phyloP scores from a whole-genome alignment of 1,140 invertebrate genomes.

The Cydia fagiglandana region DNA sequence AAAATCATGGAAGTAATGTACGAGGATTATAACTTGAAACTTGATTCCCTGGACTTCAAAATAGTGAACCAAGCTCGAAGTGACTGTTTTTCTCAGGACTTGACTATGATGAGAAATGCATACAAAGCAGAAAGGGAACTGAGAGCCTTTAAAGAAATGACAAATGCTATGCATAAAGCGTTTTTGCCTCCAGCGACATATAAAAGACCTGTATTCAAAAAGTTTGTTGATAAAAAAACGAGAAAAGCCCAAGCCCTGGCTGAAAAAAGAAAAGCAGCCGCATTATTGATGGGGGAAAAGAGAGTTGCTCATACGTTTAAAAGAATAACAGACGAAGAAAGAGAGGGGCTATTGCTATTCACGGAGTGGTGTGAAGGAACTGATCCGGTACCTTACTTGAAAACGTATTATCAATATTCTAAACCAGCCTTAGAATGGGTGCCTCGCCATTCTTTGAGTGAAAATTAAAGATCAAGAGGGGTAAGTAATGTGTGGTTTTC shows the following conservation, averaged over 20 bases:
- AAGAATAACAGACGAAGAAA: constrained; percentile 67
- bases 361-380: constrained; percentile 76
- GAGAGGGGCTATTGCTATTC: constrained; percentile 69
- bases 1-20: constrained; percentile 82
- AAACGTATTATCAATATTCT: constrained; percentile 63
- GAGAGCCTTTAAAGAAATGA: constrained; percentile 77
- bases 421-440: constrained; percentile 63
- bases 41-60: constrained; percentile 81
- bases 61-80: constrained; percentile 80
- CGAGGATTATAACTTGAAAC: constrained; percentile 78
- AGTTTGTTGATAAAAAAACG: constrained; percentile 59
- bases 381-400: constrained; percentile 65
- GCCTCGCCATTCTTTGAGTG: constrained; percentile 44
- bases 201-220: constrained; percentile 51
- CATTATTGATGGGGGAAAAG: constrained; percentile 40
- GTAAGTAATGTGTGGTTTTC: neutral
- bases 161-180: constrained; percentile 76
- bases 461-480: neutral
- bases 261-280: constrained; percentile 52
- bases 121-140: constrained; percentile 81
- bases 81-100: constrained; percentile 81
- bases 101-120: constrained; percentile 80
- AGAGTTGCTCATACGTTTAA: constrained; percentile 43
- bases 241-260: constrained; percentile 49
- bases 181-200: constrained; percentile 77